Evolutionary conservation across 1,140 invertebrate species (phyloP).

Genomic region (Nasonia longicornis): DNA sequence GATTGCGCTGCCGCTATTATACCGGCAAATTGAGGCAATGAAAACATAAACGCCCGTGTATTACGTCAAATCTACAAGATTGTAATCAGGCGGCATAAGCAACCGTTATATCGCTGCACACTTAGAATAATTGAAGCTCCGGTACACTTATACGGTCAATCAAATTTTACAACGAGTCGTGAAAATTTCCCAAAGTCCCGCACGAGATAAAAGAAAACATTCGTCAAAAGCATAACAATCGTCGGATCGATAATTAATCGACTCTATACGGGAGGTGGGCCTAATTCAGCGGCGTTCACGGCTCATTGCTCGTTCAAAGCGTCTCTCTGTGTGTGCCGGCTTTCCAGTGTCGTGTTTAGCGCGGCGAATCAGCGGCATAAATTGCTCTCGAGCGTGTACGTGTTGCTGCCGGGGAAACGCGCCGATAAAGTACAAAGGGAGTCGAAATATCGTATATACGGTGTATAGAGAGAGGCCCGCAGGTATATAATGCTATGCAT

Average conservation of each 20-base stretch:
- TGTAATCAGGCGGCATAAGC: background rate
- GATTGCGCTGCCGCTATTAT: background rate
- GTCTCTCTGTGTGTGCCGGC: background rate
- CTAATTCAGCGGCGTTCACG: background rate
- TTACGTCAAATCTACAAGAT: background rate
- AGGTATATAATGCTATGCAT: too few species aligned
- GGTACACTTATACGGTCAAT: background rate
- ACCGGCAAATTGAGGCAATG: background rate
- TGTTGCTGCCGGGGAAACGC: background rate
- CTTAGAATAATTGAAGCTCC: constrained; percentile 5
- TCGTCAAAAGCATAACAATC: too few species aligned
- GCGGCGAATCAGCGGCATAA: background rate
- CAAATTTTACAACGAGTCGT: background rate
- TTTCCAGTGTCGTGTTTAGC: background rate
- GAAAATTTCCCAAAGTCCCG: too few species aligned
- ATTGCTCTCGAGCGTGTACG: background rate
- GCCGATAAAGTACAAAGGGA: constrained; percentile 2
- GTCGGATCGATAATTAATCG: background rate
- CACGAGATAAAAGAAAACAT: background rate
- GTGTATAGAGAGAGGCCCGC: too few species aligned
- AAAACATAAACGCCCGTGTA: background rate
- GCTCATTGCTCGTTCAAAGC: background rate
- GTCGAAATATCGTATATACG: too few species aligned
- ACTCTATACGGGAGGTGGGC: background rate
- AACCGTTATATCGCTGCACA: background rate